Conservation (phyloP, 2,797 vertebrate species). For the Falco naumanni region DNA sequence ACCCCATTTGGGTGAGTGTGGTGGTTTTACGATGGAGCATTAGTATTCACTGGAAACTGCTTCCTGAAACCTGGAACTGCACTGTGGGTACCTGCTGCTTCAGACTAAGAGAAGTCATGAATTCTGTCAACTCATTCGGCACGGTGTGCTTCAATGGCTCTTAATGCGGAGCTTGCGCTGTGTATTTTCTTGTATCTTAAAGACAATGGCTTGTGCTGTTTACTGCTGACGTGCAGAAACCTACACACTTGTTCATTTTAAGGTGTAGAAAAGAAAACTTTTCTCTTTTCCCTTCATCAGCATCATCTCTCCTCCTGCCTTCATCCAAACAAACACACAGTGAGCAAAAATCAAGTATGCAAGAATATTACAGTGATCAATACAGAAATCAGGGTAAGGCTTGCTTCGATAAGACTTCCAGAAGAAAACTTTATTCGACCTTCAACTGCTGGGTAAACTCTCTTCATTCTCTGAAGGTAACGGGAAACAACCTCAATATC, state of each 20-base stretch:
- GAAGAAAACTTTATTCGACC: constrained; percentile 85
- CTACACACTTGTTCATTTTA: background rate
- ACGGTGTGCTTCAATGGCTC: background rate
- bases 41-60: background rate
- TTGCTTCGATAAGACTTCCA: constrained; percentile 52
- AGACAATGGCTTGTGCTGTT: background rate
- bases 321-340: background rate
- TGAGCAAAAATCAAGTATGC: constrained; percentile 27
- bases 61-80: background rate
- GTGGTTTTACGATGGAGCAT: background rate
- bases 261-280: background rate
- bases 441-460: constrained; percentile 86
- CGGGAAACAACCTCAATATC: constrained; percentile 83
- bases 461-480: constrained; percentile 83
- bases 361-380: constrained; percentile 4
- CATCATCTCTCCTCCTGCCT: background rate
- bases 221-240: background rate
- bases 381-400: constrained; percentile 45
- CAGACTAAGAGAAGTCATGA: background rate
- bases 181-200: too few species aligned
- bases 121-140: background rate
- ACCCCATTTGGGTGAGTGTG: background rate
- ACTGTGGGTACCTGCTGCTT: background rate
- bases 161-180: too few species aligned
- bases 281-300: background rate